Conservation (phyloP, 1,140 invertebrate species). For the Charaxes varanes region DNA sequence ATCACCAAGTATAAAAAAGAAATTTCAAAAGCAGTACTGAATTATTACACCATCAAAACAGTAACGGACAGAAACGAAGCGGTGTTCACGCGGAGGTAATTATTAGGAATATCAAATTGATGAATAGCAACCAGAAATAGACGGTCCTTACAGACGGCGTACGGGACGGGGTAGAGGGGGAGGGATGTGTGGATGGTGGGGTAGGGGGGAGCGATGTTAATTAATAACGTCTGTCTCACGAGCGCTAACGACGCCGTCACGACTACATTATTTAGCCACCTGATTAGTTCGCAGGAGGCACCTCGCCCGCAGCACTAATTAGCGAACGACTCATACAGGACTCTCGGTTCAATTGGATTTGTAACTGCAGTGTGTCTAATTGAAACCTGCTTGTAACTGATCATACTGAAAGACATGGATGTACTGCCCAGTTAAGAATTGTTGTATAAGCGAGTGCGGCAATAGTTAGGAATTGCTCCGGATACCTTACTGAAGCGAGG, state of each 20-base stretch:
- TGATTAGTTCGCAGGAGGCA: slow-evolving; percentile 64
- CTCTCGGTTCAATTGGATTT: slow-evolving; percentile 56
- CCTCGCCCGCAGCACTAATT: slow-evolving; percentile 59
- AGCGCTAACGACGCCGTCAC: slow-evolving; percentile 68
- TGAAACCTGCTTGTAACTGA: slow-evolving; percentile 44
- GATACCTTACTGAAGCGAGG: no score
- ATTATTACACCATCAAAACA: no score
- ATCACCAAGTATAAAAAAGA: no score
- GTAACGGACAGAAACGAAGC: no score
- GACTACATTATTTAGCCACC: slow-evolving; percentile 72
- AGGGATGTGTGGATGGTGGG: slow-evolving; percentile 24
- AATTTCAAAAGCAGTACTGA: no score
- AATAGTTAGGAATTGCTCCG: no score
- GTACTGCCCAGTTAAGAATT: no score
- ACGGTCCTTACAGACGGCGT: slow-evolving; percentile 20
- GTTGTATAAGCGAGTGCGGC: no score
- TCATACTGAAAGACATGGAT: no score
- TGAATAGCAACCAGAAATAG: slow-evolving; percentile 22
- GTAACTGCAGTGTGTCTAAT: slow-evolving; percentile 63
- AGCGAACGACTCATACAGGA: slow-evolving; percentile 48
- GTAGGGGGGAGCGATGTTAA: slow-evolving; percentile 58
- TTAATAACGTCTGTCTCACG: slow-evolving; percentile 72
- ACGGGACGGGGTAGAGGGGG: slow-evolving; percentile 18
- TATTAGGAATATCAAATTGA: slow-evolving; percentile 15
- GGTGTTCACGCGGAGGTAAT: slow-evolving; percentile 5